Conservation (phyloP, 2,888 invertebrate genomes). For the Ferdinandea cuprea region DNA sequence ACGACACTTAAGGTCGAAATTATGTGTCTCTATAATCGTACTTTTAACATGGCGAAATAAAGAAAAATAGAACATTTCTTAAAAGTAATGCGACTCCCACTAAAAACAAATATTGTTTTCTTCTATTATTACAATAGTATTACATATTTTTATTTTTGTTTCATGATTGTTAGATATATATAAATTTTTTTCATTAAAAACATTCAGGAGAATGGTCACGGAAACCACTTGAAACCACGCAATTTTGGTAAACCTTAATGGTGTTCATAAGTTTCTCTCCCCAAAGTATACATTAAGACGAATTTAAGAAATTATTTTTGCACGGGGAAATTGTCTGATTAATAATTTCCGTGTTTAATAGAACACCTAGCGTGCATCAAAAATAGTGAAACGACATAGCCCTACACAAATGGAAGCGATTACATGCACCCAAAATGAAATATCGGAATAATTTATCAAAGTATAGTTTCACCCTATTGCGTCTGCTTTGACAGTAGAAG, state of each 20-base stretch:
- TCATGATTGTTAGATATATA: too few relatives aligned
- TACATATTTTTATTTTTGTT: too few relatives aligned
- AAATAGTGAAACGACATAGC: constrained; percentile 21
- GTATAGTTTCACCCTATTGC: constrained; percentile 60
- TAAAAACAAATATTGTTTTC: too few relatives aligned
- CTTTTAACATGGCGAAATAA: too few relatives aligned
- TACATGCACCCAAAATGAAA: constrained; percentile 72
- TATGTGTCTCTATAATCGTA: too few relatives aligned
- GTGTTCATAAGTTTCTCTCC: constrained; percentile 32
- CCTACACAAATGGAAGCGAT: constrained; percentile 43
- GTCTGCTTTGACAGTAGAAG: constrained; percentile 56
- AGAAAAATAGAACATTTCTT: too few relatives aligned
- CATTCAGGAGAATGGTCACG: constrained; percentile 68
- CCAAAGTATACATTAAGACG: constrained; percentile 21
- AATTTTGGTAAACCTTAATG: constrained; percentile 40
- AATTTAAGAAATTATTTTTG: constrained; percentile 31
- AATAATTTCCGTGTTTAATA: constrained; percentile 71
- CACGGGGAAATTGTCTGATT: constrained; percentile 61
- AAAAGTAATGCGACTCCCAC: too few relatives aligned
- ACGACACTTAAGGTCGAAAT: too few relatives aligned
- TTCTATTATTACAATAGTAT: too few relatives aligned
- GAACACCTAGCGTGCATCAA: constrained; percentile 62
- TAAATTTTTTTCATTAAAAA: too few relatives aligned
- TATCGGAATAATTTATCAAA: constrained; percentile 73
- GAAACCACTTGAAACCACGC: constrained; percentile 53